These are phyloP conservation scores for Drosophila kanapiae DNA, from an alignment of 1,140 invertebrate genomes.

Conservation along the genomic window DNA sequence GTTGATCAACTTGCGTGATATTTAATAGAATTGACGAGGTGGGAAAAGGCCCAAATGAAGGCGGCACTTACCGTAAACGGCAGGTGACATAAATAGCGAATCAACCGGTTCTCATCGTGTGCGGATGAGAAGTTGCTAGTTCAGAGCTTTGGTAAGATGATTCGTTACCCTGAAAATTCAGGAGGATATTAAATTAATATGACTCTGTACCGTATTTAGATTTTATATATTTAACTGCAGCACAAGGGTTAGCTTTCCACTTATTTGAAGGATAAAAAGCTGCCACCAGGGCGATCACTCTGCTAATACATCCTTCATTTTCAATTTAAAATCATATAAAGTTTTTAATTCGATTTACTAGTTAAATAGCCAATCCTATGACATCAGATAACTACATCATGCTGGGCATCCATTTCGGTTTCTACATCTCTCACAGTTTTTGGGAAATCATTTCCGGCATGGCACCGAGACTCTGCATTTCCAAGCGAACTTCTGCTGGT, in stretches of 20 bases:
- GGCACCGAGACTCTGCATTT: constrained; percentile 17
- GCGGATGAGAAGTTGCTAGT: background rate
- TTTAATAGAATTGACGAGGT: constrained; percentile 42
- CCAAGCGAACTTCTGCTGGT: constrained; percentile 14
- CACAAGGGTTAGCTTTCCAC: background rate
- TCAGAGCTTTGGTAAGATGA: background rate
- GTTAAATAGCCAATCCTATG: background rate
- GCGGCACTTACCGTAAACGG: constrained; percentile 10
- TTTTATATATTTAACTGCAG: background rate
- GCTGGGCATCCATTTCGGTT: constrained; percentile 6
- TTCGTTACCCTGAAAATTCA: background rate
- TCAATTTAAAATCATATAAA: too few relatives aligned
- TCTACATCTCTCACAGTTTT: constrained; percentile 11
- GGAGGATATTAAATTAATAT: background rate
- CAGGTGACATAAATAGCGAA: constrained; percentile 23
- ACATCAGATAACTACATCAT: background rate
- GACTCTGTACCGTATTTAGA: background rate
- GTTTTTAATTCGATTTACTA: too few relatives aligned
- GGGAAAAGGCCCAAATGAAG: constrained; percentile 18
- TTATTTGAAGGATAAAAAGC: too few relatives aligned
- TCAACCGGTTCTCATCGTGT: background rate
- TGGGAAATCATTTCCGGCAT: constrained; percentile 33
- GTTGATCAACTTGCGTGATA: constrained; percentile 45
- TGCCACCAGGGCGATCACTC: too few relatives aligned
- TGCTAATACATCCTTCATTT: too few relatives aligned